Evolutionary conservation across 92 coral and sea anemone species (phyloP).

Genomic region (Chrysogorgia sp.): DNA sequence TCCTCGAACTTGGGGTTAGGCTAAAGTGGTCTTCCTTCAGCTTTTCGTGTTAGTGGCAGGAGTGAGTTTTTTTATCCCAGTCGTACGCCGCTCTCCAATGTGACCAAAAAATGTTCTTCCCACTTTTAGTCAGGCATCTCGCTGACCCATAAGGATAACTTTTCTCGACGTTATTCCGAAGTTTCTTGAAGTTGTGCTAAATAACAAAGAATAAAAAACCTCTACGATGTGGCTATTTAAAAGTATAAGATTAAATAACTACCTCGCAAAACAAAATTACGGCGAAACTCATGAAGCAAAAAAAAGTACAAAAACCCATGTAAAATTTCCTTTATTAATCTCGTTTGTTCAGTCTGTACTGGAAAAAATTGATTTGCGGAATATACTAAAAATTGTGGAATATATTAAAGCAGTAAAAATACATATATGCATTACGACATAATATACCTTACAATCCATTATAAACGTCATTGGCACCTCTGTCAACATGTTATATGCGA

Average conservation of each 20-base stretch:
- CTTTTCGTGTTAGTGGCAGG: conserved; percentile 59
- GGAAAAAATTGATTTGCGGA: too few species aligned
- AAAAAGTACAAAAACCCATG: too few species aligned
- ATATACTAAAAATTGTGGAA: background rate
- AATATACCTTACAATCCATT: conserved; percentile 37
- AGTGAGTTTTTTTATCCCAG: conserved; percentile 62
- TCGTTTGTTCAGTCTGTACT: too few species aligned
- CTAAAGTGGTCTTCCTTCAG: conserved; percentile 60
- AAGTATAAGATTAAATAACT: too few species aligned
- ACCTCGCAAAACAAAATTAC: too few species aligned
- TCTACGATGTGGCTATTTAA: too few species aligned
- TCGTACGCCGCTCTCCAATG: conserved; percentile 56
- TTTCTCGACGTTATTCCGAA: background rate
- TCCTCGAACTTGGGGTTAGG: conserved; percentile 50
- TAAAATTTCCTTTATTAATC: too few species aligned
- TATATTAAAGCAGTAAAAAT: background rate
- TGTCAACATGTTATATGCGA: conserved; percentile 17
- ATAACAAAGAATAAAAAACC: too few species aligned
- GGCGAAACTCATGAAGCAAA: too few species aligned
- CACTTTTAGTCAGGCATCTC: conserved; percentile 39
- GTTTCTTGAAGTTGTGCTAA: background rate
- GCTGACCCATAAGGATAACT: conserved; percentile 1
- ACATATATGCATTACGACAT: too few species aligned
- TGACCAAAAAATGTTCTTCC: conserved; percentile 55
- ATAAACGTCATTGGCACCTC: conserved; percentile 13